These are phyloP conservation scores for Palythoa grandis DNA, from an alignment of 92 coral and sea anemone genomes.

Conservation along the genomic window DNA sequence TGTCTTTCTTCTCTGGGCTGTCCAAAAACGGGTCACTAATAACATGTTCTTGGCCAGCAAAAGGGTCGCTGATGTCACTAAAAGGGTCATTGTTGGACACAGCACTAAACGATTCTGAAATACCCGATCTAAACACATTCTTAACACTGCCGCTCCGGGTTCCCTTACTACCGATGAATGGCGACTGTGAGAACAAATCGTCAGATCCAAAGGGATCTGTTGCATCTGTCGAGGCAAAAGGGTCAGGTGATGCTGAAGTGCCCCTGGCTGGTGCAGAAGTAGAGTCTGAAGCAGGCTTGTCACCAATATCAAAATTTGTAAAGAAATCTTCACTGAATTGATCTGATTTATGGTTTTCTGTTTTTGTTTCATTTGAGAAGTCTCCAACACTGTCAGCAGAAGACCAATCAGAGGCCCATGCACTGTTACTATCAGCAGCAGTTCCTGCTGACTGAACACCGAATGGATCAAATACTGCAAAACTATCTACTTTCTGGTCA, in stretches of 20 bases:
- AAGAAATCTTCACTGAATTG: constrained; percentile 77
- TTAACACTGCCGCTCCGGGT: constrained; percentile 20
- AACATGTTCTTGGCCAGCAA: constrained; percentile 75
- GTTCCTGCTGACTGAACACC: constrained; percentile 21
- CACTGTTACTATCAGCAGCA: neutral
- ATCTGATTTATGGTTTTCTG: constrained; percentile 42
- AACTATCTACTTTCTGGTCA: neutral
- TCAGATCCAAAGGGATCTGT: constrained; percentile 48
- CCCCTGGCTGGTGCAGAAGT: constrained; percentile 19
- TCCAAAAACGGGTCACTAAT: constrained; percentile 79
- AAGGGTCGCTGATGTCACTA: constrained; percentile 86
- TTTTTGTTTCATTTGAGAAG: constrained; percentile 12
- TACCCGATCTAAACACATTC: constrained; percentile 38
- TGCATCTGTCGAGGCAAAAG: constrained; percentile 31
- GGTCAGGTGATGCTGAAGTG: constrained; percentile 44
- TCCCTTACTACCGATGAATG: constrained; percentile 40
- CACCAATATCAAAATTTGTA: constrained; percentile 68
- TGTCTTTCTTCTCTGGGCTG: constrained; percentile 60
- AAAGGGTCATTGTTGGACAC: constrained; percentile 80
- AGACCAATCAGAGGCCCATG: constrained; percentile 31
- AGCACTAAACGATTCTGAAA: constrained; percentile 47
- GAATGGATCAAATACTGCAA: constrained; percentile 30
- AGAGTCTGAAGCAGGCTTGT: constrained; percentile 20
- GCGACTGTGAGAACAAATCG: constrained; percentile 62
- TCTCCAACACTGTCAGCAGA: neutral